phyloP scores from a whole-genome alignment of 2,113 vertebrate species.

The Colius striatus region DNA sequence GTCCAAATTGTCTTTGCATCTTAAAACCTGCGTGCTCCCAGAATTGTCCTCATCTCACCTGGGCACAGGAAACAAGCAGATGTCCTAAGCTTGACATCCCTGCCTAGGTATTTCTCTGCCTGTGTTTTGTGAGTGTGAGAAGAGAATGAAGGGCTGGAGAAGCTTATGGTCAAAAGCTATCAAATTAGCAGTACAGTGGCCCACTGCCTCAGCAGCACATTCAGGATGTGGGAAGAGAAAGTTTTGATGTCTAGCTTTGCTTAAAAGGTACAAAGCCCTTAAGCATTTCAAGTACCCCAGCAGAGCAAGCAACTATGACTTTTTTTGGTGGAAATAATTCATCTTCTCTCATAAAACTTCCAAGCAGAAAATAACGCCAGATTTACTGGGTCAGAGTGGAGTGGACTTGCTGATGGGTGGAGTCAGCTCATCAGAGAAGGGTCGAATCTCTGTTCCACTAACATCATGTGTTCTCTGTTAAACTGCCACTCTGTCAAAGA shows the following conservation, averaged over 20 bases:
- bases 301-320: neutral
- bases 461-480: neutral
- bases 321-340: neutral
- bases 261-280: neutral
- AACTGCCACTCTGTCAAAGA: neutral
- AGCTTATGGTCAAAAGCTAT: neutral
- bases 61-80: neutral
- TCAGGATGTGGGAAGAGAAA: neutral
- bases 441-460: neutral
- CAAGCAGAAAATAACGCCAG: neutral
- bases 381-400: neutral
- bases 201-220: rapidly evolving
- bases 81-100: neutral
- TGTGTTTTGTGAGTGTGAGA: neutral
- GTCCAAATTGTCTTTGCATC: neutral
- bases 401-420: neutral
- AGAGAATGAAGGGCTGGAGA: neutral
- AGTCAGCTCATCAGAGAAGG: neutral
- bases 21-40: neutral
- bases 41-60: neutral
- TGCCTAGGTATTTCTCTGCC: neutral
- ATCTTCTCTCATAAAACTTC: neutral
- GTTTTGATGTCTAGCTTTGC: neutral
- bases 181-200: rapidly evolving
- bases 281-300: neutral